These are phyloP conservation scores for Macaria liturata DNA, from an alignment of 2,888 invertebrate genomes.

Conservation along the genomic window DNA sequence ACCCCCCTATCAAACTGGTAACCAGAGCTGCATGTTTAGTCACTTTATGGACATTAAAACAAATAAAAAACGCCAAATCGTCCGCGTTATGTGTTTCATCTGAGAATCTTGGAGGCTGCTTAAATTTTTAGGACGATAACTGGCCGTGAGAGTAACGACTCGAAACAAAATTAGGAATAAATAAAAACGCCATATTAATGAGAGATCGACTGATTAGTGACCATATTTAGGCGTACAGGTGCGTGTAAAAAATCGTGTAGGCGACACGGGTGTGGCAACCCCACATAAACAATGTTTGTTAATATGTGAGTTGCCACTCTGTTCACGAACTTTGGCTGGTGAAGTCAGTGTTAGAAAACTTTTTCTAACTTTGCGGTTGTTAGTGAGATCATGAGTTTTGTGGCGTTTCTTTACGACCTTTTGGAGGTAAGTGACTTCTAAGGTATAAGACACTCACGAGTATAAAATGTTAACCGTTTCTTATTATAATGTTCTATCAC, in stretches of 20 bases:
- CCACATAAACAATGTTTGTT: conserved; percentile 54
- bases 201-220: conserved; percentile 38
- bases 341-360: conserved; percentile 34
- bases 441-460: too few relatives aligned
- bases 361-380: conserved; percentile 25
- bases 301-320: conserved; percentile 61
- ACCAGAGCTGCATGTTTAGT: conserved; percentile 12
- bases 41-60: conserved; percentile 7
- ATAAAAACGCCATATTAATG: conserved; percentile 32
- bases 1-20: conserved; percentile 5
- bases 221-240: conserved; percentile 37
- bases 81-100: not conserved
- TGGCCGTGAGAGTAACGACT: conserved; percentile 30
- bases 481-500: too few relatives aligned
- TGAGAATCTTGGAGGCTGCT: not conserved
- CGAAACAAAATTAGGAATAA: conserved; percentile 14
- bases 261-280: conserved; percentile 66
- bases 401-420: conserved; percentile 70
- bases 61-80: conserved; percentile 8
- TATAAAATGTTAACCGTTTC: too few relatives aligned
- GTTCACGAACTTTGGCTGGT: conserved; percentile 50
- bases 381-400: conserved; percentile 61
- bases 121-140: conserved; percentile 21
- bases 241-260: conserved; percentile 51
- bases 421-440: conserved; percentile 57